phyloP scores from a whole-genome alignment of 2,888 invertebrate genomes.

The Dasysyrphus albostriatus region DNA sequence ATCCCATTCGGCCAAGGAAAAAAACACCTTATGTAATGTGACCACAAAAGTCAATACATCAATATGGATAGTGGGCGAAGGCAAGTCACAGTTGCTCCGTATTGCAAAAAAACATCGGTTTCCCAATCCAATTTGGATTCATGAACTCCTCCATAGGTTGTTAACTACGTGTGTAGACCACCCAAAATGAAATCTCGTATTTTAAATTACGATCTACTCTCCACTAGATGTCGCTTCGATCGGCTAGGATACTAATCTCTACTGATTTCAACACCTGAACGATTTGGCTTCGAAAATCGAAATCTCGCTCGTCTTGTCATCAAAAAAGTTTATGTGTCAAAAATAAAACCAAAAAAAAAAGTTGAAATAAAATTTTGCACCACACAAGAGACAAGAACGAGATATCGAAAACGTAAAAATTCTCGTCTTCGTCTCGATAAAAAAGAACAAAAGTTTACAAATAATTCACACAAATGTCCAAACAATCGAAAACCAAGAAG shows the following conservation, averaged over 20 bases:
- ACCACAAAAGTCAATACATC: too few species aligned
- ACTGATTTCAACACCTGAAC: constrained; percentile 47
- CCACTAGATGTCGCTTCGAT: neutral
- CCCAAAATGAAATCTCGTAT: neutral
- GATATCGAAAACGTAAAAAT: constrained; percentile 45
- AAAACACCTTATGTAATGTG: too few species aligned
- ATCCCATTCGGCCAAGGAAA: too few species aligned
- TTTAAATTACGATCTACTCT: neutral
- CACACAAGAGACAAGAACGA: constrained; percentile 22
- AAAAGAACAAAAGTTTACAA: constrained; percentile 26
- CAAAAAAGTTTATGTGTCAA: constrained; percentile 49
- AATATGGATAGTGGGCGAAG: too few species aligned
- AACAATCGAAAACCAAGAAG: constrained; percentile 24
- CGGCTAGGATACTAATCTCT: neutral
- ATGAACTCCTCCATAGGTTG: neutral
- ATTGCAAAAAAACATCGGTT: too few species aligned
- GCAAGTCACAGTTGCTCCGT: too few species aligned
- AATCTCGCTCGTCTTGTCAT: constrained; percentile 61
- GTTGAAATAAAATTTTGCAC: constrained; percentile 47
- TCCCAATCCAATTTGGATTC: too few species aligned
- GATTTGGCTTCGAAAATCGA: constrained; percentile 12
- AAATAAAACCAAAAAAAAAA: constrained; percentile 29
- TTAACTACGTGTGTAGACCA: neutral
- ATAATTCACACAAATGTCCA: constrained; percentile 53
- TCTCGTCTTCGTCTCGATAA: constrained; percentile 2